A percentile compares a stretch with the other conserved stretches of the same genome.
Evolutionary conservation across 2,797 vertebrate species (phyloP).

Genomic region (Coendou prehensilis): DNA sequence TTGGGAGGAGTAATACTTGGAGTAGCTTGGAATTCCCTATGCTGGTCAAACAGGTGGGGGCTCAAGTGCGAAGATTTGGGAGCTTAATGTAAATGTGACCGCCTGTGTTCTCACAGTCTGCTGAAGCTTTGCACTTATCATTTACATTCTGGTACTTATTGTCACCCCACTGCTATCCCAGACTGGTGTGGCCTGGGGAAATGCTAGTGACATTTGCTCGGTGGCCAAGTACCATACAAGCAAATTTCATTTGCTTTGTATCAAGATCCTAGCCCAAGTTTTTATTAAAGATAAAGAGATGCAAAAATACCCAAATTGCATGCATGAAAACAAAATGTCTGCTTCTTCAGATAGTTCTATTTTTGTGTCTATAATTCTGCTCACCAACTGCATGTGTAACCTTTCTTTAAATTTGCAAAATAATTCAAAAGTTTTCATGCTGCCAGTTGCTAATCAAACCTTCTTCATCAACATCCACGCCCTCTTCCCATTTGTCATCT

Average conservation of each 20-base stretch:
- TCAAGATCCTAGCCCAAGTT: constrained; percentile 69
- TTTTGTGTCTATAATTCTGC: constrained; percentile 82
- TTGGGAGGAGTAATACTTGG: neutral
- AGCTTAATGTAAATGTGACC: constrained; percentile 62
- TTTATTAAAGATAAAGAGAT: constrained; percentile 83
- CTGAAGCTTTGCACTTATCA: constrained; percentile 52
- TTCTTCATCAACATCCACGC: constrained; percentile 82
- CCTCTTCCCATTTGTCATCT: constrained; percentile 80
- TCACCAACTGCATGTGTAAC: constrained; percentile 83
- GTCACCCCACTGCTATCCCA: neutral
- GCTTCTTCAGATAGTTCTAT: constrained; percentile 82
- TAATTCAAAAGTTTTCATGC: constrained; percentile 83
- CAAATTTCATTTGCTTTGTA: constrained; percentile 73
- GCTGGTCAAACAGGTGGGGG: constrained; percentile 40
- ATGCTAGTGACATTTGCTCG: constrained; percentile 39
- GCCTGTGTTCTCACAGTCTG: constrained; percentile 64
- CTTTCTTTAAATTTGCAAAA: constrained; percentile 85
- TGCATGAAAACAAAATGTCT: constrained; percentile 84
- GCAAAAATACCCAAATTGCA: constrained; percentile 85
- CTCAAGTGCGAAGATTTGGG: neutral
- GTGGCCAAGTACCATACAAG: constrained; percentile 50
- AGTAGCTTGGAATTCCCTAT: neutral
- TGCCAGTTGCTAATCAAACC: constrained; percentile 84
- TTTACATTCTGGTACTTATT: constrained; percentile 55
- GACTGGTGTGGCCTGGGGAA: constrained; percentile 55